Percentiles rank a stretch among this genome's conserved stretches.
Evolutionary conservation across 1,140 invertebrate species (phyloP).

Genomic region (Drosophila kanapiae): DNA sequence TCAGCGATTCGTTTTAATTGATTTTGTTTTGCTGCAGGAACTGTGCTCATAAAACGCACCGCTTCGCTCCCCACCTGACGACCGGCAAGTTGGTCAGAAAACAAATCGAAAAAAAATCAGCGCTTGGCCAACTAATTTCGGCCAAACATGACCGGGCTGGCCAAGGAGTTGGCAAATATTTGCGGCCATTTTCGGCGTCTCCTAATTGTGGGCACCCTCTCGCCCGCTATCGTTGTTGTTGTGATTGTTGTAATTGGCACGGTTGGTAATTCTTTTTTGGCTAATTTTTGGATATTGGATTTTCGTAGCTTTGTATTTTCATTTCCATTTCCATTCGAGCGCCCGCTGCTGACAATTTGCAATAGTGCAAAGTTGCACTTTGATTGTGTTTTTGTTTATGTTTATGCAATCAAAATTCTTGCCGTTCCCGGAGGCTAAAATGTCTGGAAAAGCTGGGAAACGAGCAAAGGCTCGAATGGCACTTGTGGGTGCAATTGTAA

Average conservation of each 20-base stretch:
- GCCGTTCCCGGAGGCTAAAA: conserved; percentile 39
- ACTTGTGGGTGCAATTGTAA: conserved; percentile 84
- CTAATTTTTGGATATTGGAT: conserved; percentile 72
- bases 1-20: conserved; percentile 78
- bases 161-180: conserved; percentile 76
- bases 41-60: conserved; percentile 54
- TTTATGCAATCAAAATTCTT: conserved; percentile 82
- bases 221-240: conserved; percentile 14
- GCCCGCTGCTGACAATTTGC: conserved; percentile 53
- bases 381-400: conserved; percentile 55
- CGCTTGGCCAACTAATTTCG: conserved; percentile 78
- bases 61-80: conserved; percentile 35
- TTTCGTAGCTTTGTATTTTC: conserved; percentile 25
- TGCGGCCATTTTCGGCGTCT: conserved; percentile 65
- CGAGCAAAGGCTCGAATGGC: conserved; percentile 58
- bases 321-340: conserved; percentile 69
- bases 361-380: conserved; percentile 33
- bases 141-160: conserved; percentile 51
- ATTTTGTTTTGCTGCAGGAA: conserved; percentile 70
- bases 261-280: conserved; percentile 55
- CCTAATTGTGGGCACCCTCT: conserved; percentile 60
- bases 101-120: conserved; percentile 20
- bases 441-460: conserved; percentile 2
- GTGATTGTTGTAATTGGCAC: conserved; percentile 70
- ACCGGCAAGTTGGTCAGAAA: conserved; percentile 16